A percentile compares a stretch with the other conserved stretches of the same genome.
Evolutionary conservation across 1,140 invertebrate species (phyloP).

Genomic region (Sarcophaga peregrina): DNA sequence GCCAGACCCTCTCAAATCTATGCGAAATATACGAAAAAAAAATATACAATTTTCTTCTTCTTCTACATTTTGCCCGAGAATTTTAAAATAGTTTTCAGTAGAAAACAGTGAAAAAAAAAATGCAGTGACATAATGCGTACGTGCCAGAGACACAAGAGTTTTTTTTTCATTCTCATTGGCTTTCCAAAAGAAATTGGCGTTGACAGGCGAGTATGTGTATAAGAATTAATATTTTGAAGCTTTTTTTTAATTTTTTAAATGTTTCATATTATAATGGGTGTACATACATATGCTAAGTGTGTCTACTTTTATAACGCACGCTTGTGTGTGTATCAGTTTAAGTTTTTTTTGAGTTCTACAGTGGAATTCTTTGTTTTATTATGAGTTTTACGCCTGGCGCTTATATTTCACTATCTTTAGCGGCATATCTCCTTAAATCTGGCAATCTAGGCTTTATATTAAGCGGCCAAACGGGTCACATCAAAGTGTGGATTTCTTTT

Average conservation of each 20-base stretch:
- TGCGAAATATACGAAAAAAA: too few relatives aligned
- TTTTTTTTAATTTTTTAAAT: not conserved
- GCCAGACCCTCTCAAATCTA: too few relatives aligned
- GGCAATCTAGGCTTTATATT: conserved; percentile 34
- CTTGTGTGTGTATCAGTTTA: not conserved
- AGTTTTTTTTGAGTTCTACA: conserved; percentile 4
- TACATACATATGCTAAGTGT: not conserved
- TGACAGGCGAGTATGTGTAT: not conserved
- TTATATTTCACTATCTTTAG: conserved; percentile 28
- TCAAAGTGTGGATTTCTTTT: conserved; percentile 8
- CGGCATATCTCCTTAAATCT: conserved; percentile 31
- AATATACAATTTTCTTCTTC: too few relatives aligned
- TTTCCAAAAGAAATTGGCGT: conserved; percentile 21
- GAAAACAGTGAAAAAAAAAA: not conserved
- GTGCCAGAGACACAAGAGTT: conserved; percentile 32
- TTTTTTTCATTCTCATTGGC: not conserved
- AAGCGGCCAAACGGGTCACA: conserved; percentile 9
- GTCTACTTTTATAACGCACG: not conserved
- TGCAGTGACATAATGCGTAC: conserved; percentile 33
- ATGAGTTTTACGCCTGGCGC: conserved; percentile 21
- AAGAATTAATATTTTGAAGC: not conserved
- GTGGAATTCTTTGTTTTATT: conserved; percentile 39
- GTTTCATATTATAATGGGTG: not conserved
- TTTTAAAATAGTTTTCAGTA: conserved; percentile 31
- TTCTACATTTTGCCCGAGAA: not conserved